Evolutionary conservation across 2,888 invertebrate species (phyloP).

Genomic region (Oxycera nigricornis): DNA sequence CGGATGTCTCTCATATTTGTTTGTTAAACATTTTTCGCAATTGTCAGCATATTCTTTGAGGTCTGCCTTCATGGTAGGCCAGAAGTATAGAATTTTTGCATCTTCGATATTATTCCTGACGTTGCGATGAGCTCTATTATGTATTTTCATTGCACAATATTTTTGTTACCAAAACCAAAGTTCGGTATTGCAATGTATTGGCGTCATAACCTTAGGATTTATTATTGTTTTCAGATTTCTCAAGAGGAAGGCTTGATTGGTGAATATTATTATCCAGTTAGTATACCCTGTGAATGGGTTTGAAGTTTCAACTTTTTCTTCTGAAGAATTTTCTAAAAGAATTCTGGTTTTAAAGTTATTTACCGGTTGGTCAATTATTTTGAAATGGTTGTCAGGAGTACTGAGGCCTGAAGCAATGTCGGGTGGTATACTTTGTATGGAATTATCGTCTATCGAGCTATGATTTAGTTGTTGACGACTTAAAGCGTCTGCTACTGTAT

Average conservation of each 20-base stretch:
- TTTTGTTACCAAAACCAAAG: not conserved
- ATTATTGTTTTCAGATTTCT: not conserved
- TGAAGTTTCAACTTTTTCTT: not conserved
- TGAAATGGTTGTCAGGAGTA: not conserved
- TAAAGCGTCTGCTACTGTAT: constrained; percentile 51
- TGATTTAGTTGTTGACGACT: not conserved
- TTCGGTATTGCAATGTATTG: not conserved
- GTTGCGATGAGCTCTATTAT: constrained; percentile 6
- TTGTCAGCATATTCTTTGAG: not conserved
- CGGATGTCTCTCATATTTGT: constrained; percentile 8
- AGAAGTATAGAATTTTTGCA: too few species aligned
- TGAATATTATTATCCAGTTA: not conserved
- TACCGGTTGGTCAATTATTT: not conserved
- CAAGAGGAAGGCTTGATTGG: not conserved
- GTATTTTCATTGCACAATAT: not conserved
- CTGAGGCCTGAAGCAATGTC: too few species aligned
- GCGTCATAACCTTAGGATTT: not conserved
- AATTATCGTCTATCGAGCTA: not conserved
- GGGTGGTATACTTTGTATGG: not conserved
- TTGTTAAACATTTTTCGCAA: not conserved
- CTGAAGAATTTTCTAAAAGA: not conserved
- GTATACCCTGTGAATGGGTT: not conserved
- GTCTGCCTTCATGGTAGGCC: not conserved
- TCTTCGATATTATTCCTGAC: not conserved
- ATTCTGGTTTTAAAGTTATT: not conserved